These are phyloP conservation scores for Aethes cnicana DNA, from an alignment of 2,888 invertebrate genomes.

Conservation along the genomic window DNA sequence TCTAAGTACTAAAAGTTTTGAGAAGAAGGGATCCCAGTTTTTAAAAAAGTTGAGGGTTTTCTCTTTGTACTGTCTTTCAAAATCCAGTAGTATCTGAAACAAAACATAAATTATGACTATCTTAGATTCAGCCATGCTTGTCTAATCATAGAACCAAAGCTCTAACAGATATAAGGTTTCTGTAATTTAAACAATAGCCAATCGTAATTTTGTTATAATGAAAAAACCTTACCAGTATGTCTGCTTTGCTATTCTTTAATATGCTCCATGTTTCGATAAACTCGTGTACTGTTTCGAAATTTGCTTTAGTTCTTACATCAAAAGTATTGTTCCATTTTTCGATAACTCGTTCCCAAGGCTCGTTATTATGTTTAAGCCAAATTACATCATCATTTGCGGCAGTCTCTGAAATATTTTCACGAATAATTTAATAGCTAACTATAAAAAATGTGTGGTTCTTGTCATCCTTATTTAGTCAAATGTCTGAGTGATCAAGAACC, in stretches of 20 bases:
- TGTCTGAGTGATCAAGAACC: no score
- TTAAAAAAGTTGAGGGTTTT: conserved; percentile 7
- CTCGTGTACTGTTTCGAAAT: conserved; percentile 1
- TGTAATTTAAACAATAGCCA: background rate
- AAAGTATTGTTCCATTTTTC: conserved; percentile 9
- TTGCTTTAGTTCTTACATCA: background rate
- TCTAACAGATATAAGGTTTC: background rate
- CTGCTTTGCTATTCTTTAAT: conserved; percentile 11
- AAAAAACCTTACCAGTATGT: conserved; percentile 5
- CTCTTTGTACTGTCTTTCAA: conserved; percentile 4
- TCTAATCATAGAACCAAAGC: background rate
- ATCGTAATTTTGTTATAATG: background rate
- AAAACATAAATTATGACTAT: background rate
- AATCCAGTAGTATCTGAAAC: conserved; percentile 9
- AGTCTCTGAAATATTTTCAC: background rate
- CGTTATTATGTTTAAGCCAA: conserved; percentile 11
- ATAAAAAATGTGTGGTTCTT: no score
- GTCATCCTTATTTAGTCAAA: no score
- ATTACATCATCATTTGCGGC: conserved; percentile 8
- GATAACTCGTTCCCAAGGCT: conserved; percentile 11
- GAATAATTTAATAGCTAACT: background rate
- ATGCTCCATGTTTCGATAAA: conserved; percentile 15
- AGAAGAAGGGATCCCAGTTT: conserved; percentile 11
- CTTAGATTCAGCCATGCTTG: background rate
- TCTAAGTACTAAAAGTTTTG: conserved; percentile 3